Percentiles rank a stretch among this genome's conserved stretches.
phyloP scores from a whole-genome alignment of 2,113 vertebrate species.

The Actenoides hombroni region DNA sequence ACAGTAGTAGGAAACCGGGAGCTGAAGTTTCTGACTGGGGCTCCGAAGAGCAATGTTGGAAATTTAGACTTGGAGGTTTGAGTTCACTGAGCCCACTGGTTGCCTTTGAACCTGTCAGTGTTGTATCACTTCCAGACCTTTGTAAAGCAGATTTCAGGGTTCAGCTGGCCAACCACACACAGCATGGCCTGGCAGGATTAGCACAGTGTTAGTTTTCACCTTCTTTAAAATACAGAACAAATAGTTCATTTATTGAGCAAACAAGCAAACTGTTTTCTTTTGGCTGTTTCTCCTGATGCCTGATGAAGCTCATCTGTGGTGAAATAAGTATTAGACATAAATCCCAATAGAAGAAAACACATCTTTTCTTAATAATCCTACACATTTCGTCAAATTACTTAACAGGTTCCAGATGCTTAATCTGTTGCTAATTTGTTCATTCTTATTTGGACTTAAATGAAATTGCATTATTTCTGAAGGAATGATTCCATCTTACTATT shows the following conservation, averaged over 20 bases:
- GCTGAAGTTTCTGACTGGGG: not conserved
- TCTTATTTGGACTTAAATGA: conserved; percentile 5
- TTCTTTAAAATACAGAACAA: not conserved
- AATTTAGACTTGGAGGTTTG: not conserved
- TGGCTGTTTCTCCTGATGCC: not conserved
- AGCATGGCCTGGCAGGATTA: not conserved
- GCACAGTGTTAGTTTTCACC: not conserved
- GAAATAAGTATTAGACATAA: conserved; percentile 25
- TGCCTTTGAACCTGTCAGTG: not conserved
- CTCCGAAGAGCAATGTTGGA: not conserved
- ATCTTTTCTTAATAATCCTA: conserved; percentile 50
- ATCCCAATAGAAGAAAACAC: conserved; percentile 25
- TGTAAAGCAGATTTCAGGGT: not conserved
- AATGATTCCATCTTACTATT: not conserved
- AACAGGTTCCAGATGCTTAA: conserved; percentile 56
- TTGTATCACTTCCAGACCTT: not conserved
- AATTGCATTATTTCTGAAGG: conserved; percentile 19
- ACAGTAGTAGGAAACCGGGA: not conserved
- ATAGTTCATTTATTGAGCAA: conserved; percentile 32
- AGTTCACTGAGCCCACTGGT: not conserved
- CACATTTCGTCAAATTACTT: conserved; percentile 31
- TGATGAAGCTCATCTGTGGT: conserved; percentile 21
- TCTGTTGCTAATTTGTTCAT: conserved; percentile 46
- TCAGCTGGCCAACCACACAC: not conserved
- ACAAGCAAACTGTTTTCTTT: not conserved